Percentiles rank a stretch among this genome's conserved stretches.
phyloP scores from a whole-genome alignment of 1,140 invertebrate genomes.

The Halictus rubicundus region DNA sequence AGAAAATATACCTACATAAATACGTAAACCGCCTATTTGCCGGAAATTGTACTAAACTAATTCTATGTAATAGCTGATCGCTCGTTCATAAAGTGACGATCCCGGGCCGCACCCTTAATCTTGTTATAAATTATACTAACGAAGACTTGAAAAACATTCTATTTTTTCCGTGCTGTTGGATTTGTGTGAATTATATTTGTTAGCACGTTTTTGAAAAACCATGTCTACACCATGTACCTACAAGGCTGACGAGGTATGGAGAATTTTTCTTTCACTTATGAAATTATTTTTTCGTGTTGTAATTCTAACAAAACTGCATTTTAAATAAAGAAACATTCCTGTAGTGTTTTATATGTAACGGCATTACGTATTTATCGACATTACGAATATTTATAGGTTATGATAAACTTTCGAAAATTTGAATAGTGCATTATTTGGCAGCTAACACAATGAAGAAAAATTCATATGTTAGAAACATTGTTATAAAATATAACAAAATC shows the following conservation, averaged over 20 bases:
- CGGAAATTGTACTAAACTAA: no score
- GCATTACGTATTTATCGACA: no score
- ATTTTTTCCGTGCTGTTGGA: background rate
- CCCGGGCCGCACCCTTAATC: no score
- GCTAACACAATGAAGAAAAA: background rate
- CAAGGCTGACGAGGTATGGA: slow-evolving; percentile 43
- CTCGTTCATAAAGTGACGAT: no score
- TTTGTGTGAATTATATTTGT: background rate
- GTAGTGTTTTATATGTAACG: no score
- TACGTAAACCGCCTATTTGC: no score
- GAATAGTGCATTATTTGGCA: background rate
- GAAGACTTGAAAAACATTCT: background rate
- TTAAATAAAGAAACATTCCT: background rate
- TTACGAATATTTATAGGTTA: background rate
- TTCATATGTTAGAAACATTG: background rate
- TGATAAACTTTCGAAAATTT: background rate
- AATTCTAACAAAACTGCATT: background rate
- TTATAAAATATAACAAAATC: background rate
- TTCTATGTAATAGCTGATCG: no score
- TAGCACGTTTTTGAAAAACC: background rate
- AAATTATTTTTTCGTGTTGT: background rate
- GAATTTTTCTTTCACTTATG: background rate
- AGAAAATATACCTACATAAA: no score
- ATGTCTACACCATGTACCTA: no score
- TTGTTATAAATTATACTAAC: background rate